These are phyloP conservation scores for Zele albiditarsus DNA, from an alignment of 2,888 invertebrate species.

Conservation along the genomic window DNA sequence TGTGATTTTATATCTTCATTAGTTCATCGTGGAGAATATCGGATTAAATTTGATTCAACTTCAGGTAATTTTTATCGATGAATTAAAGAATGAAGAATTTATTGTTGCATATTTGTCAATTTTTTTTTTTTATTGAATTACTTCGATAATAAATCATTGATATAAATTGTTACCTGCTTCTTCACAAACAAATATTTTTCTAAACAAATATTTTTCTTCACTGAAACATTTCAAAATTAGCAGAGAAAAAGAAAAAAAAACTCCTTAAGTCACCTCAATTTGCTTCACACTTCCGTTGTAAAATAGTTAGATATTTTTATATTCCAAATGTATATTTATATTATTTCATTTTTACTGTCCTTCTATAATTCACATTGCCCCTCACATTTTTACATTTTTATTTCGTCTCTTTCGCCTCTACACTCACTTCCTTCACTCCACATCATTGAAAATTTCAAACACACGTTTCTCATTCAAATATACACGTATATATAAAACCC, in stretches of 20 bases:
- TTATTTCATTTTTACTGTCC: constrained; percentile 23
- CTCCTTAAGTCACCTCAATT: no score
- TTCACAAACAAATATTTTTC: no score
- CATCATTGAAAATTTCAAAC: not conserved
- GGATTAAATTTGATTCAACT: constrained; percentile 53
- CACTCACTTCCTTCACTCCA: no score
- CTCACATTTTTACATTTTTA: not conserved
- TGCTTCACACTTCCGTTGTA: constrained; percentile 14
- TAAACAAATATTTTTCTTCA: no score
- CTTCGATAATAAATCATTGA: no score
- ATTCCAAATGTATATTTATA: constrained; percentile 11
- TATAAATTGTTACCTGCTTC: no score
- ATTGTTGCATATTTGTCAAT: no score
- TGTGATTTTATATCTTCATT: constrained; percentile 57
- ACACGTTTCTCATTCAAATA: not conserved
- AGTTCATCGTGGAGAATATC: constrained; percentile 49
- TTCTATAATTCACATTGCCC: constrained; percentile 21
- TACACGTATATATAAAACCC: not conserved
- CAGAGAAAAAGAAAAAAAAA: no score
- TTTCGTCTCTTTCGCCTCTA: not conserved
- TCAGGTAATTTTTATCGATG: constrained; percentile 56
- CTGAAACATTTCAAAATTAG: no score
- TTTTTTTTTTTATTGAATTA: no score
- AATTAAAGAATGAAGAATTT: no score
- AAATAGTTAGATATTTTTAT: constrained; percentile 11